Conservation (phyloP, 2,113 vertebrate genomes). For the Cnemophilus loriae region DNA sequence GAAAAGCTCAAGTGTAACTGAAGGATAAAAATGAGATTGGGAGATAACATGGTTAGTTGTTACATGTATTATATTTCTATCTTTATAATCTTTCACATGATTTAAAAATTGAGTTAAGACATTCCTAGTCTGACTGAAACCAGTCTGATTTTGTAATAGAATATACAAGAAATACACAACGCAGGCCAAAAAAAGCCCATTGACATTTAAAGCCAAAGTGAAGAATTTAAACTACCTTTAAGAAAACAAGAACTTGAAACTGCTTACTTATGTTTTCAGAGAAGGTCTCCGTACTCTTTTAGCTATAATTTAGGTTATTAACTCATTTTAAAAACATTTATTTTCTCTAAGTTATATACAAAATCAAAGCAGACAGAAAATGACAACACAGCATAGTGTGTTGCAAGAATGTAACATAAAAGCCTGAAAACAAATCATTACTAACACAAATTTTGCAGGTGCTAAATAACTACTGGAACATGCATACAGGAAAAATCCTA, state of each 20-base stretch:
- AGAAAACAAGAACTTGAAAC: not conserved
- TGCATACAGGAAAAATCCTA: not conserved
- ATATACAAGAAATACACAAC: not conserved
- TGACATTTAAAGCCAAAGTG: not conserved
- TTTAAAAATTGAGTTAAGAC: not conserved
- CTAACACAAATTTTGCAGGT: not conserved
- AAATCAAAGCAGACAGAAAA: not conserved
- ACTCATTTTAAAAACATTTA: not conserved
- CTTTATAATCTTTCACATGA: not conserved
- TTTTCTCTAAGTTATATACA: not conserved
- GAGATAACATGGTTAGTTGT: not conserved
- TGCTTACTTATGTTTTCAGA: not conserved
- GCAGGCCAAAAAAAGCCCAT: rapidly evolving
- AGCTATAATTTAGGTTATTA: not conserved
- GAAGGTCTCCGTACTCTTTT: not conserved
- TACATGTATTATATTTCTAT: not conserved
- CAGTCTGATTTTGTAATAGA: not conserved
- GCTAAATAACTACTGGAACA: not conserved
- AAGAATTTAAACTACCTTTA: not conserved
- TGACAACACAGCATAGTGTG: not conserved
- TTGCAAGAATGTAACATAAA: not conserved
- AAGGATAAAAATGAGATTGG: not conserved
- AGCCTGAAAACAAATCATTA: not conserved
- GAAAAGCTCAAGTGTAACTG: constrained; percentile 94
- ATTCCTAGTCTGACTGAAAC: not conserved